Evolutionary conservation across 2,797 vertebrate species (phyloP).

Genomic region (Orestias chungarensis): DNA sequence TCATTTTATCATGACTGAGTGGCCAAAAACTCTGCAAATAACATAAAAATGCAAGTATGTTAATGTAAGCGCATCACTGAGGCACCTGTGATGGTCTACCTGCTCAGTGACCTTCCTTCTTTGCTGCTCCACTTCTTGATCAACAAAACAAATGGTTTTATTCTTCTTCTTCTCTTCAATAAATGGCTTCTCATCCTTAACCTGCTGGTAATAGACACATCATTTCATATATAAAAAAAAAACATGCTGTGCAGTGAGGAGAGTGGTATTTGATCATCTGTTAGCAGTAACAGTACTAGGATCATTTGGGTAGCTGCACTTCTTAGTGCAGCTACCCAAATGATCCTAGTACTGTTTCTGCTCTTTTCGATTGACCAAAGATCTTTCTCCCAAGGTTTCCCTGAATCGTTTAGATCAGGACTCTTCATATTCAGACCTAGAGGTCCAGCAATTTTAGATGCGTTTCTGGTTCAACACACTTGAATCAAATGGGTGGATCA

Average conservation of each 20-base stretch:
- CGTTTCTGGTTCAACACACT: no score
- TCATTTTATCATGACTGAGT: no score
- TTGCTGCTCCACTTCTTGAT: slow-evolving; percentile 68
- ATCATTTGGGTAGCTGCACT: no score
- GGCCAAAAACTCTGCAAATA: not conserved
- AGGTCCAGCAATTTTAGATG: no score
- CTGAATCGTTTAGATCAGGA: no score
- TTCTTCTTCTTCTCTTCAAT: slow-evolving; percentile 51
- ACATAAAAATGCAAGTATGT: no score
- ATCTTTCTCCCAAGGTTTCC: not conserved
- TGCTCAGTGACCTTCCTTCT: slow-evolving; percentile 82
- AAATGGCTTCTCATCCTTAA: slow-evolving; percentile 47
- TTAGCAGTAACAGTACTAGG: no score
- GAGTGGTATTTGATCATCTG: not conserved
- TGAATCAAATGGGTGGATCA: no score
- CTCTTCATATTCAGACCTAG: no score
- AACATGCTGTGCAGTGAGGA: not conserved
- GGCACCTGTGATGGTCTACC: slow-evolving; percentile 55
- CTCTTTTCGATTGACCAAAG: not conserved
- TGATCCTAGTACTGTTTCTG: no score
- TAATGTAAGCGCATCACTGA: no score
- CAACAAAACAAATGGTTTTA: slow-evolving; percentile 28
- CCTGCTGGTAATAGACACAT: slow-evolving; percentile 44
- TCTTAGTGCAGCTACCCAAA: no score
- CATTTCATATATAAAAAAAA: not conserved